Percentiles rank a stretch among this genome's conserved stretches.
Evolutionary conservation across 1,140 invertebrate species (phyloP).

Genomic region (Ostrea denselamellosa): DNA sequence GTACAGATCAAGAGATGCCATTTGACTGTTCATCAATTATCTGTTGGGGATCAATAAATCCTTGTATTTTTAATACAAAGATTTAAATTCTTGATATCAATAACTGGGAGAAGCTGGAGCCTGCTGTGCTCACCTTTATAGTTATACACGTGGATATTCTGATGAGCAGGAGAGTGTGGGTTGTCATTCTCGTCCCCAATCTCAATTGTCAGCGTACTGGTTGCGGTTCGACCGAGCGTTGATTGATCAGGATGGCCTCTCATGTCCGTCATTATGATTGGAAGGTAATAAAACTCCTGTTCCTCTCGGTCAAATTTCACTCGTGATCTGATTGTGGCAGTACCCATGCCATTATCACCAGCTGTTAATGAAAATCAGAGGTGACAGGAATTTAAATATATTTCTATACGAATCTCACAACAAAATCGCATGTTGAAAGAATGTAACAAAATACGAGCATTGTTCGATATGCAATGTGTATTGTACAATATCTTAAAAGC

Average conservation of each 20-base stretch:
- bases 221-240: slow-evolving; percentile 86
- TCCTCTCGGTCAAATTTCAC: slow-evolving; percentile 93
- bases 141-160: slow-evolving; percentile 97
- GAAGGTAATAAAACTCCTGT: slow-evolving; percentile 80
- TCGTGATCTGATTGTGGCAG: slow-evolving; percentile 56
- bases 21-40: no score
- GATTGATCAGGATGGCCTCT: slow-evolving; percentile 54
- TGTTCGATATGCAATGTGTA: no score
- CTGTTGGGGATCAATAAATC: no score
- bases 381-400: no score
- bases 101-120: no score
- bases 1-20: no score
- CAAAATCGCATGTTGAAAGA: not conserved
- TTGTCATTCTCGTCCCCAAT: slow-evolving; percentile 98
- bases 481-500: no score
- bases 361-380: slow-evolving; percentile 45
- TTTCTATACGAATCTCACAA: no score
- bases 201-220: slow-evolving; percentile 94
- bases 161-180: slow-evolving; percentile 96
- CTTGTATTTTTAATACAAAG: no score
- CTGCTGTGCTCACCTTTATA: slow-evolving; percentile 86
- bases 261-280: slow-evolving; percentile 74
- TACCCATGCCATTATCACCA: slow-evolving; percentile 58
- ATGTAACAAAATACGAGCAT: no score
- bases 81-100: no score